These are phyloP conservation scores for Leucoraja ocellata DNA, from an alignment of 2,797 vertebrate species.

Conservation along the genomic window DNA sequence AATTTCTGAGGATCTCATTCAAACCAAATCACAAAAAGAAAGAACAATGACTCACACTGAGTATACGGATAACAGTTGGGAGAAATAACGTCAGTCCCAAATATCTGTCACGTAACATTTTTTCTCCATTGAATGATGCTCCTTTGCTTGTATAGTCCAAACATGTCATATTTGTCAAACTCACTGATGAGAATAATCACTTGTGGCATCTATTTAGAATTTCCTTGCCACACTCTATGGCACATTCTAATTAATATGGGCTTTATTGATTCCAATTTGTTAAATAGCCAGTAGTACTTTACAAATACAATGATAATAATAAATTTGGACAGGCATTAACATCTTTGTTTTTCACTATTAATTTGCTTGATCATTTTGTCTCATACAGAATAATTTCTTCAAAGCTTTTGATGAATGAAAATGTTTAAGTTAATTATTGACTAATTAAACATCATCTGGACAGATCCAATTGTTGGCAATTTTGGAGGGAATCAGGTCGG, in stretches of 20 bases:
- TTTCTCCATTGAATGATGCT: background rate
- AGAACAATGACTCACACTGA: background rate
- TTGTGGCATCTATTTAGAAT: background rate
- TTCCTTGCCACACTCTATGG: background rate
- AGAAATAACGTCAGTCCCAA: background rate
- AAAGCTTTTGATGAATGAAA: background rate
- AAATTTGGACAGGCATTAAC: background rate
- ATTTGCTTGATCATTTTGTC: background rate
- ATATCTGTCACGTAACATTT: background rate
- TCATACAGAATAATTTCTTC: background rate
- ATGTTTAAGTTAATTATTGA: background rate
- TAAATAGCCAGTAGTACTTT: background rate
- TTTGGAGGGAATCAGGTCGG: background rate
- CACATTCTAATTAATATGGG: background rate
- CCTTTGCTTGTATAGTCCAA: background rate
- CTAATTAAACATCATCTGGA: background rate
- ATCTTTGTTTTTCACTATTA: background rate
- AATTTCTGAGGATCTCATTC: background rate
- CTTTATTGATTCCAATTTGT: background rate
- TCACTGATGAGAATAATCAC: background rate
- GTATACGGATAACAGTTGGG: background rate
- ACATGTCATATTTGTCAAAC: background rate
- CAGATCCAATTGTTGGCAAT: background rate
- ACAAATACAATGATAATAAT: background rate
- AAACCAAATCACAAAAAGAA: background rate